Base-by-base conservation (phyloP, 2,888 invertebrate genomes). In the Automeris io region DNA sequence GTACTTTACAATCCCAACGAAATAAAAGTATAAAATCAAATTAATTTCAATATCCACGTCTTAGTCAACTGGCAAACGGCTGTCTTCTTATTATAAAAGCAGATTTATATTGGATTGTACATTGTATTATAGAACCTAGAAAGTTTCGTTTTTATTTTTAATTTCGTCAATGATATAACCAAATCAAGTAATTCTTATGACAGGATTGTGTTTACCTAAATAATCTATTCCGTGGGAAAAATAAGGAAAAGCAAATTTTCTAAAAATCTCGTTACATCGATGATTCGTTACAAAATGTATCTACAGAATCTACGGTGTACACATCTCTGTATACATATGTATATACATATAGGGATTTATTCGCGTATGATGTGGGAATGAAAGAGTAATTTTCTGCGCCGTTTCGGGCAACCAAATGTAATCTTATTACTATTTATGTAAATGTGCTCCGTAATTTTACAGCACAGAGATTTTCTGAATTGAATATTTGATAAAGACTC, bases 171-270 rank as follows among this genome's bases (percentile, higher is more conserved):
- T n/a, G n/a, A n/a, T n/a, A n/a, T n/a, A n/a, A n/a, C n/a, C n/a
- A n/a, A n/a, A n/a, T n/a, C n/a, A n/a, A n/a, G n/a, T n/a, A n/a
- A n/a, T n/a, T n/a, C n/a, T n/a, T n/a, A n/a, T n/a, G n/a, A n/a
- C n/a, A n/a, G n/a, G n/a, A 53, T 54, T 58, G 47, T 55, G 51
- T 58, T 57, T 56, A 42, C 54, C 51, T 53, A 61, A 66, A 70
- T 69, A 65, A 75, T 71, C 69, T 51, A 65, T 73, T 67, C 48
- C 69, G 47, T 48, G 53, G 47, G 61, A 59, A 78, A 74, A 76
- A 75, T 75, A 73, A 61, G 57, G 65, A 42, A 58, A 77, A 79
- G 79, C 71, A 75, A 76, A 78, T 78, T 77, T 74, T 71, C 64
- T 60, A 69, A 73, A 76, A 76, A 75, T 70, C 67, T 73, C 68